A percentile compares a stretch with the other conserved stretches of the same genome.
Conservation (phyloP, 2,797 vertebrate species). For the Holocentrus rufus region DNA sequence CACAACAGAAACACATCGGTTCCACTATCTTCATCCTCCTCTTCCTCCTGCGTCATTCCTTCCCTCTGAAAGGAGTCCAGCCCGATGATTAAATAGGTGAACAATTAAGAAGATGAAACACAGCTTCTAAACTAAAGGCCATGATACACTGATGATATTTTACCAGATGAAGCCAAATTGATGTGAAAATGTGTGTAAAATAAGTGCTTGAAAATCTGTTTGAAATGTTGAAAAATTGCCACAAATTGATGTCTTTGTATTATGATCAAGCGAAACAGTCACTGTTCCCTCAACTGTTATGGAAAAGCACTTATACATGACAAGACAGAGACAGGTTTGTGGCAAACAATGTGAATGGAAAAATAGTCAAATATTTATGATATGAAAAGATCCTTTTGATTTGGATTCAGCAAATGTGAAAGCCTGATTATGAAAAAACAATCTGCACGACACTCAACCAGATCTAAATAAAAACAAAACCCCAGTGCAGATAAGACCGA, state of each 20-base stretch:
- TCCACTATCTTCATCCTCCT: slow-evolving; percentile 16
- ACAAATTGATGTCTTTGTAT: not conserved
- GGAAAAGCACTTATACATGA: slow-evolving; percentile 9
- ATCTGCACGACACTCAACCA: not conserved
- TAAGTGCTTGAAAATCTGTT: not conserved
- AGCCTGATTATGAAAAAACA: not conserved
- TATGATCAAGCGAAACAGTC: not conserved
- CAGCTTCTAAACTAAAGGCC: not conserved
- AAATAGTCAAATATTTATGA: not conserved
- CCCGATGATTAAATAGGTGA: slow-evolving; percentile 6
- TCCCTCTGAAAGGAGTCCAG: slow-evolving; percentile 2
- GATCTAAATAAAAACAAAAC: not conserved
- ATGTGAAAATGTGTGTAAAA: not conserved
- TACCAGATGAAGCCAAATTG: not conserved
- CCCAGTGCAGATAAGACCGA: no score
- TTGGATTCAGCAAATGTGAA: not conserved
- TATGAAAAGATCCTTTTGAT: not conserved
- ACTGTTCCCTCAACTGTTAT: not conserved
- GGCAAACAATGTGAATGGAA: not conserved
- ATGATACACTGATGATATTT: not conserved
- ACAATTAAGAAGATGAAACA: not conserved
- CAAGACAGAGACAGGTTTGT: not conserved
- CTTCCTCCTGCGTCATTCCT: slow-evolving; percentile 23
- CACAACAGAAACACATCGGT: slow-evolving; percentile 23
- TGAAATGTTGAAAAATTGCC: not conserved